Evolutionary conservation across 2,797 vertebrate species (phyloP), one percentile per base, ranked within the genome.

Genomic region (Epinephelus awoara): DNA sequence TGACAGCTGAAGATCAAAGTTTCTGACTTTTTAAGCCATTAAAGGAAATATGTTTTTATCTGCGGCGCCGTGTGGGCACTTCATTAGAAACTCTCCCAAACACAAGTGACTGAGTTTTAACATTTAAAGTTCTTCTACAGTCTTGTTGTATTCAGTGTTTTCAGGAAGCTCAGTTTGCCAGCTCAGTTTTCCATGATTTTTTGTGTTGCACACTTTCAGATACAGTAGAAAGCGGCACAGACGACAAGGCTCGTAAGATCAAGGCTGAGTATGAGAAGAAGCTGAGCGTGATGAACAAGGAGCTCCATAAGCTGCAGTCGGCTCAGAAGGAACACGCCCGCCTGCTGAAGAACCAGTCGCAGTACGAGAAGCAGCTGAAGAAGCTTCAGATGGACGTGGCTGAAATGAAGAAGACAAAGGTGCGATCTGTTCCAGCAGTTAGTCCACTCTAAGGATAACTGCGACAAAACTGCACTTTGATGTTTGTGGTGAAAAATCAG

Each of bases 371-470:
- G 34, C 98, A 99, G 75, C 95, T 99, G 78, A 98, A 95, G 91
- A 99, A 98, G 89, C 93, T 99, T 46, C 98, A 99, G 89, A 94
- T 97, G 91, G 98, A 99, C 63, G 97, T 99, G 88, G 93, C 92
- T 6, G 98, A 99, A 77, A 99, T 99, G 98, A 99, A 99, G 93
- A 99, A 98, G 92, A 99, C 96, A 0, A 99, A 99, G 97, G 98
- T 98, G 6, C 0, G 55, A 15, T 8, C 25, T 12, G 3, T 5
- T 29, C 2, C 10, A 27, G 56, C 21, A 2, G 8, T 8, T 0
- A 27, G 10, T 51, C 44, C 25, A 42, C 21, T 47, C 23, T 17
- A 6, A 40, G n/a, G 5, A 9, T 5, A 5, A 6, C 27, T 29
- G 27, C 5, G 27, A 29, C 6, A 6, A 29, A 29, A 29, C 27